phyloP scores from a whole-genome alignment of 2,797 vertebrate genomes.

The Serranus cabrilla region DNA sequence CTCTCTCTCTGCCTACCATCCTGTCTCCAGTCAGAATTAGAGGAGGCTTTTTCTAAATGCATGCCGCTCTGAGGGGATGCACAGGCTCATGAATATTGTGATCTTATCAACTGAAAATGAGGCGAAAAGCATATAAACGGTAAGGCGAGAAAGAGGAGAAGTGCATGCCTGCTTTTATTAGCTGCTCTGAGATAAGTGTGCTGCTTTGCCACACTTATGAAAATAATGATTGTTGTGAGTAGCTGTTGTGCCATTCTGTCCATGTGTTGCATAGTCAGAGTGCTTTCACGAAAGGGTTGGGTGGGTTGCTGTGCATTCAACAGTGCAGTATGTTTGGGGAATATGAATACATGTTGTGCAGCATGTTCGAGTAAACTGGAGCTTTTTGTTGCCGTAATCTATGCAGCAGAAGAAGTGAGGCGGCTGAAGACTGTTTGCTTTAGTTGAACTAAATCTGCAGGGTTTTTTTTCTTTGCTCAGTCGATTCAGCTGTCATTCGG shows the following conservation, averaged over 20 bases:
- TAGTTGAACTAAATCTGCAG: conserved; percentile 31
- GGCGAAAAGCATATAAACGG: conserved; percentile 82
- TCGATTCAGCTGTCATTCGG: conserved; percentile 42
- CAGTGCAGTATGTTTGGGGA: conserved; percentile 51
- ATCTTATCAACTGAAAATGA: conserved; percentile 83
- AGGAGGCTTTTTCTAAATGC: conserved; percentile 78
- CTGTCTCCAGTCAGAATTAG: conserved; percentile 81
- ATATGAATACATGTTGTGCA: conserved; percentile 44
- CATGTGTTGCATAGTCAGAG: conserved; percentile 73
- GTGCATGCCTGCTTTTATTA: conserved; percentile 63
- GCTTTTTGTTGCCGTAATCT: conserved; percentile 47
- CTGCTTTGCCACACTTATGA: conserved; percentile 63
- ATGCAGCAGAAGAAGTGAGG: conserved; percentile 49
- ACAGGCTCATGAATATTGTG: conserved; percentile 76
- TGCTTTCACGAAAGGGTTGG: conserved; percentile 32
- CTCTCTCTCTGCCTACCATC: conserved; percentile 70
- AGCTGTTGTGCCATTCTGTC: conserved; percentile 54
- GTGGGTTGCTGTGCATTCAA: conserved; percentile 51
- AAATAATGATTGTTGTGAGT: conserved; percentile 59
- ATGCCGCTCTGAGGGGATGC: conserved; percentile 75
- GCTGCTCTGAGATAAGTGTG: conserved; percentile 46
- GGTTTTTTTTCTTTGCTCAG: conserved; percentile 13
- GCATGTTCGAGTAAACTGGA: conserved; percentile 39
- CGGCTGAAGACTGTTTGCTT: conserved; percentile 17
- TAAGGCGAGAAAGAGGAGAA: conserved; percentile 73